phyloP scores from a whole-genome alignment of 2,113 vertebrate genomes.

The Dromaius novaehollandiae region DNA sequence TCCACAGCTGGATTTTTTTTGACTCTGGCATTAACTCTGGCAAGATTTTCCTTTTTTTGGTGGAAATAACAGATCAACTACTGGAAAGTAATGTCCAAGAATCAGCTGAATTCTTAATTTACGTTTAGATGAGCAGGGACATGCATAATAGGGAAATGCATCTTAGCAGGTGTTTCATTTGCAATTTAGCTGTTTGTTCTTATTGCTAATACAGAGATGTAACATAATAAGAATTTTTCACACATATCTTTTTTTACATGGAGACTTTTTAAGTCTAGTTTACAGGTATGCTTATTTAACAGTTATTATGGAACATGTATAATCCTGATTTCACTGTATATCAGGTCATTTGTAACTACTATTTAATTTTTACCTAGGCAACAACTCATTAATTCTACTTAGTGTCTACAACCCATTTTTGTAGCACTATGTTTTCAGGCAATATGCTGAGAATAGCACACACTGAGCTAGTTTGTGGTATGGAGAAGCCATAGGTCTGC shows the following conservation, averaged over 20 bases:
- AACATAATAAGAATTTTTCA: neutral
- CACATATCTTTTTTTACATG: neutral
- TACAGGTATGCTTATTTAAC: neutral
- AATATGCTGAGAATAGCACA: conserved; percentile 23
- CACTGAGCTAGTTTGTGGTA: neutral
- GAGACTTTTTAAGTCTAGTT: neutral
- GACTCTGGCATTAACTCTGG: conserved; percentile 21
- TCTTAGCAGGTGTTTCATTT: neutral
- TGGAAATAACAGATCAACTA: conserved; percentile 13
- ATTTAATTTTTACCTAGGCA: conserved; percentile 47
- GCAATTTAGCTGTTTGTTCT: neutral
- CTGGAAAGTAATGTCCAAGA: neutral
- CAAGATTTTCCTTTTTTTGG: conserved; percentile 8
- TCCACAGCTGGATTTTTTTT: conserved; percentile 36
- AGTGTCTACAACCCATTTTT: neutral
- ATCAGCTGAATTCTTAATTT: neutral
- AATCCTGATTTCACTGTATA: neutral
- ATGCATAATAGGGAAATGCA: neutral
- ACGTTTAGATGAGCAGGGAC: neutral
- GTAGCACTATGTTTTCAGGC: neutral
- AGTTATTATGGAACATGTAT: neutral
- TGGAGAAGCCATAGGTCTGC: neutral
- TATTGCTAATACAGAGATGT: neutral
- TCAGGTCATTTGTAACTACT: conserved; percentile 23
- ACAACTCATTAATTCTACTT: conserved; percentile 37